Evolutionary conservation across 2,113 vertebrate species (phyloP).

Genomic region (Solenodon paradoxus): DNA sequence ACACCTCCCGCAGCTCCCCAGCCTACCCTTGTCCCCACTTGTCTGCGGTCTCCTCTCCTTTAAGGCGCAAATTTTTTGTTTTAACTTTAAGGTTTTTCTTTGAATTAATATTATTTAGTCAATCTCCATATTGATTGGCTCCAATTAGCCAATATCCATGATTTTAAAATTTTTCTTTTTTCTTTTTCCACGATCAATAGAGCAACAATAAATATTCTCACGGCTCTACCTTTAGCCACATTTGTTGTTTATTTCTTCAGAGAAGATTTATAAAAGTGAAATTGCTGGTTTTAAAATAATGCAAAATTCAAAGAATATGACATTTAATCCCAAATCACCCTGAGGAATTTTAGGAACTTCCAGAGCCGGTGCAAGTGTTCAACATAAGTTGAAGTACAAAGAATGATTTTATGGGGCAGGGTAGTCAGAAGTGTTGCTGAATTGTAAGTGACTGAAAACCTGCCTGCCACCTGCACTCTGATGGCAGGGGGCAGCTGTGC

Average conservation of each 20-base stretch:
- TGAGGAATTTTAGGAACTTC: neutral
- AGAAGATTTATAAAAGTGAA: neutral
- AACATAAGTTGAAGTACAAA: neutral
- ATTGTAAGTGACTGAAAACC: fast-evolving
- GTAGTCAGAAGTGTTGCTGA: neutral
- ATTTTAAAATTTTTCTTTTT: neutral
- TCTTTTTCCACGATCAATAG: neutral
- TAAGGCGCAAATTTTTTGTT: neutral
- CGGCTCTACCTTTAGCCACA: neutral
- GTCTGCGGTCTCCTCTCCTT: neutral
- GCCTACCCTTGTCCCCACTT: neutral
- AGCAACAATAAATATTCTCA: neutral
- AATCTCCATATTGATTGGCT: too few relatives aligned
- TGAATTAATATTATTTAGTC: too few relatives aligned
- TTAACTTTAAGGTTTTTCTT: neutral
- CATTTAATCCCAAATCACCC: neutral
- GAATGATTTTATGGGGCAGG: neutral
- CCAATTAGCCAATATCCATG: neutral
- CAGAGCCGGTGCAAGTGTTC: neutral
- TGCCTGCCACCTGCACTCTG: neutral
- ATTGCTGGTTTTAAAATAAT: neutral
- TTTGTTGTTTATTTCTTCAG: neutral
- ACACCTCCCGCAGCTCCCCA: neutral
- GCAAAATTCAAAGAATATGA: neutral
- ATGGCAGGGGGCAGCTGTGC: neutral